Conservation (phyloP, 2,797 vertebrate species). For the Coracias cyanogaster region DNA sequence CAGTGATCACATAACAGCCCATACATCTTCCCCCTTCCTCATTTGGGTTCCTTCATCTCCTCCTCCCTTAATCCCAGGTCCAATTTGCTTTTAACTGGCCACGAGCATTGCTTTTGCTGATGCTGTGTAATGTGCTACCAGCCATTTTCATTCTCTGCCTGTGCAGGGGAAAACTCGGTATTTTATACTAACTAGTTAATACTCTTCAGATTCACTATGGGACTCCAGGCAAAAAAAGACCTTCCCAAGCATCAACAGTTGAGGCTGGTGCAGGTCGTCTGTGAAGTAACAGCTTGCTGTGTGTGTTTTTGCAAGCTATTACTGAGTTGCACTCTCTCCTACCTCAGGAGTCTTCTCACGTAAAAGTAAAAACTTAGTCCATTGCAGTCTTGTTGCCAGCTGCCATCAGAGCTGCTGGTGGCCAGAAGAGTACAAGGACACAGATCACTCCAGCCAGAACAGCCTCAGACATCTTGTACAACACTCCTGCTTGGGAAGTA, state of each 20-base stretch:
- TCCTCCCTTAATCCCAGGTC: not conserved
- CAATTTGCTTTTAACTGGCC: not conserved
- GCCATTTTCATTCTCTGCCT: not conserved
- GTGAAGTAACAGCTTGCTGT: not conserved
- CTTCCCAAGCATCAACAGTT: not conserved
- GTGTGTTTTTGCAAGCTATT: not conserved
- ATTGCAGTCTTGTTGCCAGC: not conserved
- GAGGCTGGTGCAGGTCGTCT: not conserved
- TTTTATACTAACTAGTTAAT: not conserved
- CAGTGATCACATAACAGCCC: rapidly evolving
- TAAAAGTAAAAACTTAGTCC: not conserved
- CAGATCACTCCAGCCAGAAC: rapidly evolving
- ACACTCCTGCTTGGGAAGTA: not conserved
- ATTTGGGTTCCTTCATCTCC: not conserved
- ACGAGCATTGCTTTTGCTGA: not conserved
- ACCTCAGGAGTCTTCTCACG: not conserved
- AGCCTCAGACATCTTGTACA: not conserved
- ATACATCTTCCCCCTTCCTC: not conserved
- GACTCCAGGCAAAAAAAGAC: not conserved
- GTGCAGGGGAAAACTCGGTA: not conserved
- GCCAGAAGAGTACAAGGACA: not conserved
- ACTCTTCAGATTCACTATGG: not conserved
- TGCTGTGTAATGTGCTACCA: not conserved
- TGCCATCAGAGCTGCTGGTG: not conserved
- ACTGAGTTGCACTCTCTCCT: not conserved